These are phyloP conservation scores for Danio kyathit DNA, from an alignment of 2,797 vertebrate genomes.

Conservation along the genomic window DNA sequence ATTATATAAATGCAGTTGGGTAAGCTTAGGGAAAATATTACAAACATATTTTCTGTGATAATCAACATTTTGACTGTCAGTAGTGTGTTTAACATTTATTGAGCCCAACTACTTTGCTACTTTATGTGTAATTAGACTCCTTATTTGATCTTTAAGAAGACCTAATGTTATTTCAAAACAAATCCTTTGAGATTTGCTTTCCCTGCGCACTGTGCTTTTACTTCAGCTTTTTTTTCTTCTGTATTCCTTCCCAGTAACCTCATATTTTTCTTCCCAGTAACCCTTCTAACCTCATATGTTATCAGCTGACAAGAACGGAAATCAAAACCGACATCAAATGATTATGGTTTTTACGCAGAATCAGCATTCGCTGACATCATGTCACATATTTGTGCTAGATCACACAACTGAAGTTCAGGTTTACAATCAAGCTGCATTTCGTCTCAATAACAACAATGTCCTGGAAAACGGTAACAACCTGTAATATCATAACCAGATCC, in stretches of 20 bases:
- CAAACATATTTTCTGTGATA: not conserved
- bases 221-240: conserved; percentile 27
- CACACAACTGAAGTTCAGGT: conserved; percentile 23
- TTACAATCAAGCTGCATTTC: conserved; percentile 26
- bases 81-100: not conserved
- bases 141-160: conserved; percentile 5
- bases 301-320: conserved; percentile 2
- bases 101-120: not conserved
- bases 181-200: conserved; percentile 23
- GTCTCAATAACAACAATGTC: not conserved
- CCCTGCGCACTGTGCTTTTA: conserved; percentile 19
- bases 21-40: too few species aligned
- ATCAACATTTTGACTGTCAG: conserved; percentile 1
- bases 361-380: conserved; percentile 20
- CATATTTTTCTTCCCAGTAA: not conserved
- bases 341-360: conserved; percentile 6
- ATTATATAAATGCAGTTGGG: not conserved
- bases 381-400: not conserved
- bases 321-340: not conserved
- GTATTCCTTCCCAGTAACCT: not conserved
- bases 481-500: conserved; percentile 9
- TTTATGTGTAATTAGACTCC: not conserved
- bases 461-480: conserved; percentile 10
- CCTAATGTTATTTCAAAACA: conserved; percentile 22
- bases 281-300: conserved; percentile 11